Evolutionary conservation across 2,888 invertebrate genomes (phyloP).

Genomic region (Dynastes tityus): DNA sequence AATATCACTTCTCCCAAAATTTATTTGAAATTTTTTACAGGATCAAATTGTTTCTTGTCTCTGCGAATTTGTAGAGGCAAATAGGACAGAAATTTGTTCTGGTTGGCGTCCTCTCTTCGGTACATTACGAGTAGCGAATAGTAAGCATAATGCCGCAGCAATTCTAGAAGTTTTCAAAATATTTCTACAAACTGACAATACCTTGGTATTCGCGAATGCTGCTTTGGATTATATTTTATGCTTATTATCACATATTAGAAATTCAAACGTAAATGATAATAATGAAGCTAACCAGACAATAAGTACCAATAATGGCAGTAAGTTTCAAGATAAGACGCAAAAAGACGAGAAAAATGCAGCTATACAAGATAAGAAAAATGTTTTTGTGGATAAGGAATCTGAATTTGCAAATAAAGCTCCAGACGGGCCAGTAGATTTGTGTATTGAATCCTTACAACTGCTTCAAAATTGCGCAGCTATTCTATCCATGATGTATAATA

Average conservation of each 20-base stretch:
- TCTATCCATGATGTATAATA: conserved; percentile 92
- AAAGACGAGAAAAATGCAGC: conserved; percentile 46
- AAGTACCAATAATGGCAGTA: conserved; percentile 19
- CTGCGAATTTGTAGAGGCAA: conserved; percentile 96
- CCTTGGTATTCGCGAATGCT: conserved; percentile 94
- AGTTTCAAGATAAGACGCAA: conserved; percentile 32
- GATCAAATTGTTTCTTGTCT: conserved; percentile 94
- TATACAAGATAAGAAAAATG: conserved; percentile 43
- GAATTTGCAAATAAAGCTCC: conserved; percentile 62
- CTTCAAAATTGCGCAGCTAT: conserved; percentile 90
- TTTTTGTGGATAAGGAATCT: conserved; percentile 55
- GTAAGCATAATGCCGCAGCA: conserved; percentile 78
- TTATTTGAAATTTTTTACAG: conserved; percentile 70
- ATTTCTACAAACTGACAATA: conserved; percentile 93
- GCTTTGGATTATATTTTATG: conserved; percentile 95
- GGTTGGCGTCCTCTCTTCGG: conserved; percentile 98
- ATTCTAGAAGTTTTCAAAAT: conserved; percentile 94
- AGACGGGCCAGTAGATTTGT: conserved; percentile 73
- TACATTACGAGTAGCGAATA: conserved; percentile 89
- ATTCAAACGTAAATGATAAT: conserved; percentile 73
- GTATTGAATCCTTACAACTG: conserved; percentile 87
- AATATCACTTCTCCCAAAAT: no score
- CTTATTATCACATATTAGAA: conserved; percentile 84
- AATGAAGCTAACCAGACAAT: conserved; percentile 46
- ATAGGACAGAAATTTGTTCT: conserved; percentile 92